A percentile compares a stretch with the other conserved stretches of the same genome.
Conservation (phyloP, 2,888 invertebrate genomes). For the Clitarchus hookeri region DNA sequence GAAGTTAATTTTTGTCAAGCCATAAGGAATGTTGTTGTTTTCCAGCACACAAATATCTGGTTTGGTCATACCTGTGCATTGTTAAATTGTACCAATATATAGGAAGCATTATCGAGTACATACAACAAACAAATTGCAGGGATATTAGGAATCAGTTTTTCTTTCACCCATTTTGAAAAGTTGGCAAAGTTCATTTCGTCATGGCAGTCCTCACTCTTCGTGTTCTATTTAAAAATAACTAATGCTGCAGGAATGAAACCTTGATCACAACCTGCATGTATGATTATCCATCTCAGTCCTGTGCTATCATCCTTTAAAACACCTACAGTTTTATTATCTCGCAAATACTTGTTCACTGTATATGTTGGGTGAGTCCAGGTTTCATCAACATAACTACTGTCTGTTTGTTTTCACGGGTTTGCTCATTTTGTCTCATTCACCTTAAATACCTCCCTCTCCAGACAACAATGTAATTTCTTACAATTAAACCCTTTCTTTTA, state of each 20-base stretch:
- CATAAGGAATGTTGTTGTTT: background rate
- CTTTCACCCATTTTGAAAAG: slow-evolving; percentile 8
- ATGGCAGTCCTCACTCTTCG: background rate
- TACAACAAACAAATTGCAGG: background rate
- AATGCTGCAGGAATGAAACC: background rate
- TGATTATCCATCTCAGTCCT: too few relatives aligned
- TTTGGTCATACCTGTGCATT: background rate
- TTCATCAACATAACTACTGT: too few relatives aligned
- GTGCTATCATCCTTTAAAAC: background rate
- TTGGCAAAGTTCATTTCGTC: background rate
- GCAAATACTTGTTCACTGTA: background rate
- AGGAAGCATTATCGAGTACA: background rate
- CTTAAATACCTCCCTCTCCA: too few relatives aligned
- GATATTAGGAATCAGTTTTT: background rate
- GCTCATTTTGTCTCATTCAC: too few relatives aligned
- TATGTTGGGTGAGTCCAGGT: background rate
- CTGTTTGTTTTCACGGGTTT: too few relatives aligned
- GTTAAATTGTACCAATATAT: background rate
- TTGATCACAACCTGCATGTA: background rate
- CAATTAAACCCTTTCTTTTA: background rate
- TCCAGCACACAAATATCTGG: background rate
- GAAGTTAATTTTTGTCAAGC: background rate
- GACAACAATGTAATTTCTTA: too few relatives aligned
- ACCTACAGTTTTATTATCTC: background rate
- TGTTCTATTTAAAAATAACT: background rate